A percentile compares a stretch with the other conserved stretches of the same genome.
Evolutionary conservation across 2,888 invertebrate species (phyloP).

Genomic region (Hirudinaria manillensis): DNA sequence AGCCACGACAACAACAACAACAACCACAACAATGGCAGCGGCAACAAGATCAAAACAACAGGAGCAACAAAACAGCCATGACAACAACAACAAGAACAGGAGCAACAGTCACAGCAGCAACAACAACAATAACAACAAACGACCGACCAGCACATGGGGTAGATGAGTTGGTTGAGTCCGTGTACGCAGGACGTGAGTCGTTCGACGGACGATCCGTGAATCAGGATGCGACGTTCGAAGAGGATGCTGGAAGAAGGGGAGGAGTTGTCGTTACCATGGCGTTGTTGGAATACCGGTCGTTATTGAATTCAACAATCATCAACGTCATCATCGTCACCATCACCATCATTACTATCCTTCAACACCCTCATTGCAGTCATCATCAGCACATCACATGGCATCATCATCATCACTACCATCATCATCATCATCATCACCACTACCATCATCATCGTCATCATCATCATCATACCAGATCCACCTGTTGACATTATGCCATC

Average conservation of each 20-base stretch:
- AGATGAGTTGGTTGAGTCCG: constrained; percentile 85
- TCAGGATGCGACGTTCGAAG: constrained; percentile 84
- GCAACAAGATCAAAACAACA: too few species aligned
- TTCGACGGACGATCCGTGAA: constrained; percentile 80
- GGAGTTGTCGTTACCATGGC: too few species aligned
- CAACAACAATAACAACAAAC: neutral
- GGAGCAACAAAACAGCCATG: constrained; percentile 71
- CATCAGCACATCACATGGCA: neutral
- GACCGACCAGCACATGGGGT: constrained; percentile 89
- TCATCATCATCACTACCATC: too few species aligned
- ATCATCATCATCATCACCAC: neutral
- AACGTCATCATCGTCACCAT: too few species aligned
- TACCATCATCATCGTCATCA: constrained; percentile 42
- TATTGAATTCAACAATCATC: too few species aligned
- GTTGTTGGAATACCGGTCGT: too few species aligned
- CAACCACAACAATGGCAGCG: too few species aligned
- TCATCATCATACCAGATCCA: too few species aligned
- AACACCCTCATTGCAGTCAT: neutral
- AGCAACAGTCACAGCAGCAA: too few species aligned
- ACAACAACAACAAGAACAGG: too few species aligned
- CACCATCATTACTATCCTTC: neutral
- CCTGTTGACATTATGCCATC: too few species aligned
- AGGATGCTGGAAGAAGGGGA: constrained; percentile 65
- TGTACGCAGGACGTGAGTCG: constrained; percentile 76
- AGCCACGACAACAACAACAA: too few species aligned